These are phyloP conservation scores for Neofelis nebulosa DNA, from an alignment of 2,113 vertebrate genomes.

Conservation along the genomic window DNA sequence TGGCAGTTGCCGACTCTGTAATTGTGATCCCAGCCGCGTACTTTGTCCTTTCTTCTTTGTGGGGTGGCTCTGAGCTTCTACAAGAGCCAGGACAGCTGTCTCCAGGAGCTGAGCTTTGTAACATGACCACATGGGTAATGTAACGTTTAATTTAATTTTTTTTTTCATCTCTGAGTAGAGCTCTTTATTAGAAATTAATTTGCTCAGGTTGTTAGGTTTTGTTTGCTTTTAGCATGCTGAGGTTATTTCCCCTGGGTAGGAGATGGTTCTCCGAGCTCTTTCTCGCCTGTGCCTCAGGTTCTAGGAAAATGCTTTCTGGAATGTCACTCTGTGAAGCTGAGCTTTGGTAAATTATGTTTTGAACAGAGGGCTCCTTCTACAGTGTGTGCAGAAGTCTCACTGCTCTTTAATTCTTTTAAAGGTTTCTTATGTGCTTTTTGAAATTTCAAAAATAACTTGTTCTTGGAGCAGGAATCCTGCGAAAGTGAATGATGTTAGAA, in stretches of 20 bases:
- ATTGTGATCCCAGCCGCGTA: conserved; percentile 73
- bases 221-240: conserved; percentile 28
- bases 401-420: background rate
- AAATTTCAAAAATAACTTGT: background rate
- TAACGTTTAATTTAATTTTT: conserved; percentile 49
- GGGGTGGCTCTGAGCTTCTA: background rate
- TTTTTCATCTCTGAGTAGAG: background rate
- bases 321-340: background rate
- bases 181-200: conserved; percentile 59
- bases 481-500: background rate
- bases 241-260: background rate
- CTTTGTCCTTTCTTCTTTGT: conserved; percentile 83
- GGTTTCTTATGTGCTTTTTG: background rate
- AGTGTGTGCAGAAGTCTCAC: background rate
- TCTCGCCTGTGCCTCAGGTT: background rate
- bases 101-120: background rate
- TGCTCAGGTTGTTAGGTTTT: background rate
- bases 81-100: background rate
- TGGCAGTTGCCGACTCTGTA: background rate
- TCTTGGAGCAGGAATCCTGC: background rate
- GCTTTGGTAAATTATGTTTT: background rate
- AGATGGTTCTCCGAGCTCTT: background rate
- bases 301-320: conserved; percentile 10
- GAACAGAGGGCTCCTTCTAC: background rate
- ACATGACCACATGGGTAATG: conserved; percentile 43